These are phyloP conservation scores for Actenoides hombroni DNA, from an alignment of 2,113 vertebrate genomes.

Conservation along the genomic window DNA sequence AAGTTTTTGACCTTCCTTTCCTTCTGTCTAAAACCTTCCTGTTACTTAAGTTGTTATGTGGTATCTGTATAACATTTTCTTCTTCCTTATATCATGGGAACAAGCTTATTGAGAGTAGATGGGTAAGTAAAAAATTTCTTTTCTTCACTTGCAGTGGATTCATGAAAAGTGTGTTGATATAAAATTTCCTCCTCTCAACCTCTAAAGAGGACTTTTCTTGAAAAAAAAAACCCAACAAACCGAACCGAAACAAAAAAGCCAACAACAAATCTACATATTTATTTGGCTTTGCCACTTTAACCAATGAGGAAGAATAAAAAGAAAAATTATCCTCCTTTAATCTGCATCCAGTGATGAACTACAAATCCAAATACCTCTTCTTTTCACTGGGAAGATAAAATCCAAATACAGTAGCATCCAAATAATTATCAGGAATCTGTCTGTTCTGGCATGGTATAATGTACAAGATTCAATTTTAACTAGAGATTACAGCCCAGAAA, in stretches of 20 bases:
- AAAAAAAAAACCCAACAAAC: background rate
- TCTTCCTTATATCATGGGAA: background rate
- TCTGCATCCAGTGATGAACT: slow-evolving; percentile 46
- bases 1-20: background rate
- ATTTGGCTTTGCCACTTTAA: slow-evolving; percentile 31
- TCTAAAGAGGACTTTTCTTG: background rate
- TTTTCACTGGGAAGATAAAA: slow-evolving; percentile 65
- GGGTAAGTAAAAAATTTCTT: background rate
- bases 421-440: slow-evolving; percentile 69
- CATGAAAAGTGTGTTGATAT: background rate
- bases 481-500: slow-evolving; percentile 69
- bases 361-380: slow-evolving; percentile 49
- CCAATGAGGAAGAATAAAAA: background rate
- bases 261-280: background rate
- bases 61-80: background rate
- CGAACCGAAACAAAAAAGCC: background rate
- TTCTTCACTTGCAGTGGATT: background rate
- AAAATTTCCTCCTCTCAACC: background rate
- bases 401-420: slow-evolving; percentile 59
- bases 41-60: background rate
- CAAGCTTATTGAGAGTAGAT: background rate
- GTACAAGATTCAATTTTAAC: slow-evolving; percentile 76
- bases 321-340: slow-evolving; percentile 27
- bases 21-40: background rate
- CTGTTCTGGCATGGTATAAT: slow-evolving; percentile 53